These are phyloP conservation scores for Dioctria linearis DNA, from an alignment of 2,888 invertebrate genomes.

Conservation along the genomic window DNA sequence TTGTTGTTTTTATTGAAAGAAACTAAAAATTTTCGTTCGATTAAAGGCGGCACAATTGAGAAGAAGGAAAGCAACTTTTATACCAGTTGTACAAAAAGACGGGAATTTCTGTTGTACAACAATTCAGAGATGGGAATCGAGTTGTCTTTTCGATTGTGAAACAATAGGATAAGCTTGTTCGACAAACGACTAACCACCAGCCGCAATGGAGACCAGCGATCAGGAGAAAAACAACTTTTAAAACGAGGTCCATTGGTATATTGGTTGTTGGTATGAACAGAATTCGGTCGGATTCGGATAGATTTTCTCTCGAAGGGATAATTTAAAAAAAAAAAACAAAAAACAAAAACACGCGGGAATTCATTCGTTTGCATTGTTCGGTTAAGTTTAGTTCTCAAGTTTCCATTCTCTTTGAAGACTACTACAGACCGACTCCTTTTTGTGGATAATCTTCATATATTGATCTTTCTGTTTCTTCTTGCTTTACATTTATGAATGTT, in stretches of 20 bases:
- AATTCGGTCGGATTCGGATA: slow-evolving; percentile 14
- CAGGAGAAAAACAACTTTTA: background rate
- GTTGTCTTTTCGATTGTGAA: slow-evolving; percentile 47
- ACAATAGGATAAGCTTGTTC: slow-evolving; percentile 48
- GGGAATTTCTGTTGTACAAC: slow-evolving; percentile 48
- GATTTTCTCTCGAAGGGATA: slow-evolving; percentile 5
- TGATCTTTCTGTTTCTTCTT: slow-evolving; percentile 29
- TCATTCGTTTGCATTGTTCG: slow-evolving; percentile 19
- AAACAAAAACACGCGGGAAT: background rate
- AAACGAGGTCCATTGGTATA: slow-evolving; percentile 7
- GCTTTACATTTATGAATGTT: slow-evolving; percentile 17
- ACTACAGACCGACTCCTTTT: slow-evolving; percentile 32
- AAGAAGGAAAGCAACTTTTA: background rate
- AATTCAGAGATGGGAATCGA: slow-evolving; percentile 45
- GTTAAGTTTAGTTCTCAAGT: background rate
- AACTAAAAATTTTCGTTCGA: slow-evolving; percentile 22
- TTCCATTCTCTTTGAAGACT: background rate
- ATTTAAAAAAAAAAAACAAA: slow-evolving; percentile 26
- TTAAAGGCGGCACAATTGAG: slow-evolving; percentile 3
- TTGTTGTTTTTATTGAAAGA: background rate
- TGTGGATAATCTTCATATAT: slow-evolving; percentile 38
- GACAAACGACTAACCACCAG: slow-evolving; percentile 43
- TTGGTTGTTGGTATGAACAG: slow-evolving; percentile 36
- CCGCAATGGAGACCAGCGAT: slow-evolving; percentile 22
- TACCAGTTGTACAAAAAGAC: slow-evolving; percentile 24